phyloP scores from a whole-genome alignment of 2,113 vertebrate genomes.

The Muscicapa adusta region DNA sequence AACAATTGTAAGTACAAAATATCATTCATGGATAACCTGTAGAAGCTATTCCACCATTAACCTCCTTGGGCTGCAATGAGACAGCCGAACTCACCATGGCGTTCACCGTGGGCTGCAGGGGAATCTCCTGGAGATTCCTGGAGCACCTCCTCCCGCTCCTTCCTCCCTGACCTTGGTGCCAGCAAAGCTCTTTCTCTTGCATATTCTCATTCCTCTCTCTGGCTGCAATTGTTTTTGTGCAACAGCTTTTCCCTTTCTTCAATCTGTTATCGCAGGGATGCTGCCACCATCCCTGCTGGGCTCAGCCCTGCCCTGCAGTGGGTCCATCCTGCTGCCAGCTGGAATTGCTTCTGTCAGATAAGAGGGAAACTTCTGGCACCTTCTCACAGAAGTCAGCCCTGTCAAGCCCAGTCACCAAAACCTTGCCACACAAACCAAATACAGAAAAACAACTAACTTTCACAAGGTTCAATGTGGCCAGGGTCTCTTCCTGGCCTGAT shows the following conservation, averaged over 20 bases:
- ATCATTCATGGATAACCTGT: not conserved
- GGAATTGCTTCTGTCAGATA: not conserved
- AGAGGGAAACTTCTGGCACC: rapidly evolving
- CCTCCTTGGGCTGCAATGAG: not conserved
- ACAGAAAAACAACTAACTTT: not conserved
- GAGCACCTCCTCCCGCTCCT: not conserved
- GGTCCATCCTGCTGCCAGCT: not conserved
- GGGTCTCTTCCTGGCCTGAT: not conserved
- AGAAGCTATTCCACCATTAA: not conserved
- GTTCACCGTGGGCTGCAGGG: not conserved
- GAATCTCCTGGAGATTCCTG: too few relatives aligned
- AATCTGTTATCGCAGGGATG: not conserved
- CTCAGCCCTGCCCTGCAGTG: not conserved
- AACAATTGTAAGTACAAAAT: not conserved
- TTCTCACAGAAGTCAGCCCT: not conserved
- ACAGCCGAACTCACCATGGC: not conserved
- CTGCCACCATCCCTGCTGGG: not conserved
- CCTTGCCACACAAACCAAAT: not conserved
- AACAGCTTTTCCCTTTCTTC: not conserved
- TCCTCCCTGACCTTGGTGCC: not conserved
- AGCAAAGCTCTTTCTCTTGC: not conserved
- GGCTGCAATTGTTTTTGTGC: not conserved
- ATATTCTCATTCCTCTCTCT: not conserved
- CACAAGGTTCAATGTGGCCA: not conserved
- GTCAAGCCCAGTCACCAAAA: not conserved